phyloP scores from a whole-genome alignment of 2,797 vertebrate genomes.

The Chelidonichthys spinosus region DNA sequence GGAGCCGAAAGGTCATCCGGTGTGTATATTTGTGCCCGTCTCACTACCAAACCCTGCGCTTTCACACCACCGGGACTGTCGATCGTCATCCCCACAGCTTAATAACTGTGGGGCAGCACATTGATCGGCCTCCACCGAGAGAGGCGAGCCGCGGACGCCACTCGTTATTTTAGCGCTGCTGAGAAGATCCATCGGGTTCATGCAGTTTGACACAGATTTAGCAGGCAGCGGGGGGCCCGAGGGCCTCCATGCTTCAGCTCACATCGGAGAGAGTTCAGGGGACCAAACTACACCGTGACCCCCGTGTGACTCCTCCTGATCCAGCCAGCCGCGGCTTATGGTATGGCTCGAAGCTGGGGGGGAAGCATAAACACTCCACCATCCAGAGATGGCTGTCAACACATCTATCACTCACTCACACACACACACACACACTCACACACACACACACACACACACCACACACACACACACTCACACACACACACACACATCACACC shows the following conservation, averaged over 20 bases:
- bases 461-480: constrained; percentile 1
- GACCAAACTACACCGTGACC: constrained; percentile 71
- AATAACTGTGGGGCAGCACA: constrained; percentile 41
- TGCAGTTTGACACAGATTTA: constrained; percentile 74
- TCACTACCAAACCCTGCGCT: background rate
- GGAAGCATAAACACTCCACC: constrained; percentile 20
- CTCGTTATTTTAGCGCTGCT: constrained; percentile 39
- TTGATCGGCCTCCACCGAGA: constrained; percentile 48
- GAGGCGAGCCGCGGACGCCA: constrained; percentile 35
- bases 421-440: constrained; percentile 1
- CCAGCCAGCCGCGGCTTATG: constrained; percentile 61
- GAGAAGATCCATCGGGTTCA: constrained; percentile 46
- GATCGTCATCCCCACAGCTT: constrained; percentile 59
- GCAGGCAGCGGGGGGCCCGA: constrained; percentile 52
- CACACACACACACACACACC: background rate
- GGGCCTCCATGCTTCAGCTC: constrained; percentile 63
- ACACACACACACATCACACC: constrained; percentile 2
- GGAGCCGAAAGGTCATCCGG: constrained; percentile 19
- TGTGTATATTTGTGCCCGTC: constrained; percentile 1
- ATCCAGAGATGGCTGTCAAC: constrained; percentile 39
- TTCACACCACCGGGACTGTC: constrained; percentile 42
- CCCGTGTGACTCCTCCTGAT: constrained; percentile 56
- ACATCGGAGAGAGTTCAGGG: constrained; percentile 71
- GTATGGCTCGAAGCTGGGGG: constrained; percentile 21
- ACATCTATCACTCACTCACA: constrained; percentile 4